phyloP scores from a whole-genome alignment of 2,113 vertebrate genomes.

The Gallinago paraguaiae region DNA sequence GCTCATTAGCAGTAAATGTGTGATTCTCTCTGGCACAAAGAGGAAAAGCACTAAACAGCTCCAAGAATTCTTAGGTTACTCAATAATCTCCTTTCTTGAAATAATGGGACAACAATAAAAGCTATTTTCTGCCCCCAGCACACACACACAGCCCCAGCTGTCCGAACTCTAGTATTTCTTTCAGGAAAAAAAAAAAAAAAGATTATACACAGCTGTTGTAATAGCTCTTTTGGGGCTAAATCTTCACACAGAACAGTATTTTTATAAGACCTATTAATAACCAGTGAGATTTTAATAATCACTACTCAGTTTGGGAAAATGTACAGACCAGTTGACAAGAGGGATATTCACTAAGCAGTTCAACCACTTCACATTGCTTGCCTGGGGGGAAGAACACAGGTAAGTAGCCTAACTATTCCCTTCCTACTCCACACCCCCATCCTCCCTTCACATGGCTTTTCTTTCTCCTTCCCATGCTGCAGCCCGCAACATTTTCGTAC shows the following conservation, averaged over 20 bases:
- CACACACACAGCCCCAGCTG: neutral
- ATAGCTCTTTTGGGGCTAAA: neutral
- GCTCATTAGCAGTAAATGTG: slow-evolving; percentile 33
- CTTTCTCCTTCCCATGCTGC: neutral
- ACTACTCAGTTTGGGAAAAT: neutral
- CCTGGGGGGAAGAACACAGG: neutral
- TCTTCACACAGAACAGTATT: neutral
- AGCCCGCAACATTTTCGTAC: neutral
- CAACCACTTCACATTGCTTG: neutral
- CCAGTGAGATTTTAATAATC: neutral
- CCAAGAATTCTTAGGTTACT: slow-evolving; percentile 31
- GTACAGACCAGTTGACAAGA: neutral
- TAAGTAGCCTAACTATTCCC: neutral
- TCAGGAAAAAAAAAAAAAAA: neutral
- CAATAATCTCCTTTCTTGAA: slow-evolving; percentile 8
- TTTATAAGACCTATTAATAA: neutral
- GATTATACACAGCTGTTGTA: neutral
- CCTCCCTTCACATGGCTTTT: neutral
- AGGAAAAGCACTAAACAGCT: slow-evolving; percentile 24
- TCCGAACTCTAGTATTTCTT: neutral
- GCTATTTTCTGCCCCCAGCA: neutral
- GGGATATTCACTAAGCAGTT: neutral
- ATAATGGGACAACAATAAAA: slow-evolving; percentile 8
- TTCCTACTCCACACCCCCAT: neutral
- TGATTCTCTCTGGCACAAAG: slow-evolving; percentile 33